These are phyloP conservation scores for Chelonus formosanus DNA, from an alignment of 2,888 invertebrate genomes.

Conservation along the genomic window DNA sequence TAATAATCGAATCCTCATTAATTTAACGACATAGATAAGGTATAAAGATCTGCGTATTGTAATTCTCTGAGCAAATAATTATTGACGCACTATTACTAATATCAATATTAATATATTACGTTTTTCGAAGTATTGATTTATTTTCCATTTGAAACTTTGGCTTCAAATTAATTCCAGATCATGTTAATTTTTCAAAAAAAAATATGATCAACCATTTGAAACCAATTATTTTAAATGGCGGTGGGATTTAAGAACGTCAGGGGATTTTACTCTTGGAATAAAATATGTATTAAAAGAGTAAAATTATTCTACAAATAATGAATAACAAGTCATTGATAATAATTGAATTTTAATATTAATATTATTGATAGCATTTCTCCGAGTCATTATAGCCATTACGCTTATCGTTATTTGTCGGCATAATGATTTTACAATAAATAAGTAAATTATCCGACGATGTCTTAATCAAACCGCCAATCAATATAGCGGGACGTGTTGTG, in stretches of 20 bases:
- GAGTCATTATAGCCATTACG: constrained; percentile 16
- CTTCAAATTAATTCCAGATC: too few relatives aligned
- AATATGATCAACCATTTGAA: too few relatives aligned
- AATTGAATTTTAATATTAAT: too few relatives aligned
- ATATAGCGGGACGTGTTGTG: constrained; percentile 49
- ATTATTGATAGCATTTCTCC: constrained; percentile 4
- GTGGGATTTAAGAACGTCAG: too few relatives aligned
- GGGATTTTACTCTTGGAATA: too few relatives aligned
- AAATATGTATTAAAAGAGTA: too few relatives aligned
- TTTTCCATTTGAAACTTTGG: too few relatives aligned
- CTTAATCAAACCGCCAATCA: constrained; percentile 13
- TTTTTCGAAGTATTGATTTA: neutral
- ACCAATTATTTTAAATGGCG: too few relatives aligned
- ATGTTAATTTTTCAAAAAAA: too few relatives aligned
- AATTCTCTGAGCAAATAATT: constrained; percentile 7
- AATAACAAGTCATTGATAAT: too few relatives aligned
- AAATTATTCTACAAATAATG: too few relatives aligned
- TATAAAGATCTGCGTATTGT: constrained; percentile 30
- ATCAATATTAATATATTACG: neutral
- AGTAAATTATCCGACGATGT: constrained; percentile 9
- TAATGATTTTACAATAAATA: constrained; percentile 11
- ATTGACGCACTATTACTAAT: too few relatives aligned
- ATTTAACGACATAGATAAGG: constrained; percentile 31
- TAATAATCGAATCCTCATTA: constrained; percentile 44
- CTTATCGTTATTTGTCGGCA: constrained; percentile 11